Evolutionary conservation across 2,797 vertebrate species (phyloP).

Genomic region (Gastrophryne carolinensis): DNA sequence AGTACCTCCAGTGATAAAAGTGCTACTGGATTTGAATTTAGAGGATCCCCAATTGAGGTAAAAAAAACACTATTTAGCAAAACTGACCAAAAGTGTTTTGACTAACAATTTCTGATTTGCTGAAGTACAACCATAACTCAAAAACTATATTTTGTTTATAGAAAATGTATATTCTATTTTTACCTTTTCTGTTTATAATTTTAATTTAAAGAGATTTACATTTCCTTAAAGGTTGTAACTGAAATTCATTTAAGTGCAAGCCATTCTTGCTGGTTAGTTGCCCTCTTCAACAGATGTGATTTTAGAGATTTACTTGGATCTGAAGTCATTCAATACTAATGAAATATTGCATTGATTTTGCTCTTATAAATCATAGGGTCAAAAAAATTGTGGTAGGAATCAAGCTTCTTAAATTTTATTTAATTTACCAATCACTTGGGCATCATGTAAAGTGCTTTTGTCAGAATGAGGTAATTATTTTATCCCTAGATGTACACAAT

Average conservation of each 20-base stretch:
- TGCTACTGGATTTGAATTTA: too few relatives aligned
- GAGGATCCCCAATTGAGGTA: too few relatives aligned
- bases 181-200: too few relatives aligned
- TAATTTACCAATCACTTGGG: slow-evolving; percentile 30
- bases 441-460: slow-evolving; percentile 36
- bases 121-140: too few relatives aligned
- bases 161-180: too few relatives aligned
- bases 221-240: slow-evolving; percentile 41
- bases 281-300: slow-evolving; percentile 23
- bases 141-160: too few relatives aligned
- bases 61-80: too few relatives aligned
- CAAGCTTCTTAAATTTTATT: slow-evolving; percentile 32
- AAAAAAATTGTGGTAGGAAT: slow-evolving; percentile 47
- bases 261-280: slow-evolving; percentile 23
- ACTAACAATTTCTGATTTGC: too few relatives aligned
- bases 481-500: slow-evolving; percentile 22
- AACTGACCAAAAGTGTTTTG: too few relatives aligned
- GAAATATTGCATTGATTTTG: slow-evolving; percentile 42
- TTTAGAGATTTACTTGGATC: slow-evolving; percentile 46
- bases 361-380: slow-evolving; percentile 19
- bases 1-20: too few relatives aligned
- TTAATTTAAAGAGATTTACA: too few relatives aligned
- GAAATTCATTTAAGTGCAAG: slow-evolving; percentile 15
- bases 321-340: slow-evolving; percentile 48
- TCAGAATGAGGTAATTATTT: slow-evolving; percentile 34